Base-by-base conservation (phyloP, 1,140 invertebrate species). In the Aleiodes sp. region DNA sequence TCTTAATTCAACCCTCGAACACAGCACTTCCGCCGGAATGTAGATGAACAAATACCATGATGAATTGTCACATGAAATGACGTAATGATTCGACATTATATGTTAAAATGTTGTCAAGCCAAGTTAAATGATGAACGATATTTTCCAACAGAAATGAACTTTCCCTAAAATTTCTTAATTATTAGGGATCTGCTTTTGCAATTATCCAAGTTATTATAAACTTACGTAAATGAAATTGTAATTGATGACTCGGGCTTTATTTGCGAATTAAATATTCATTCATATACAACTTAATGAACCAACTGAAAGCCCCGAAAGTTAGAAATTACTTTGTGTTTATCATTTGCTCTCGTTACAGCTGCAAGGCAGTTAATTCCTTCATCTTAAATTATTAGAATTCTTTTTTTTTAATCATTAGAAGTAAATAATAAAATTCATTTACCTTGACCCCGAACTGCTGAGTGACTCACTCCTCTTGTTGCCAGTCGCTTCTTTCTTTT, bases 161-260 rank as follows among this genome's bases (percentile, higher is more conserved):
- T 24, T 52, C 46, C 21, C 26, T 52, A 52, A 9, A 12, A 24
- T 24, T 24, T 52, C 21, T 21, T 52, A 24, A 52, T 52, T 52
- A 52, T 35, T 35, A 35, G 4, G 4, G 4, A 35, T 10, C 4
- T 21, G 7, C 16, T 16, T 24, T 12, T 16, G 2, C 6, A 21
- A 7, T 41, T 8, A 8, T n/a, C 3, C 3, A 4, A 14, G n/a
- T 3, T 4, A 41, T 41, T 41, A 14, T 41, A n/a, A 6, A 41
- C 39, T 52, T 52, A 24, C 10, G 4, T 52, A 52, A 24, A 21
- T 16, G 26, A 6, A 43, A 16, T 43, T 52, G 46, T 52, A 52
- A 52, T 52, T 52, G 46, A 52, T 52, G 46, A 52, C 46, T 52
- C 46, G 16, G 46, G n/a, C n/a, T 52, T 24, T 16, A 8, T 52